A percentile compares a stretch with the other conserved stretches of the same genome.
These are phyloP conservation scores for Alethe castanea DNA, from an alignment of 2,113 vertebrate species.

Conservation along the genomic window DNA sequence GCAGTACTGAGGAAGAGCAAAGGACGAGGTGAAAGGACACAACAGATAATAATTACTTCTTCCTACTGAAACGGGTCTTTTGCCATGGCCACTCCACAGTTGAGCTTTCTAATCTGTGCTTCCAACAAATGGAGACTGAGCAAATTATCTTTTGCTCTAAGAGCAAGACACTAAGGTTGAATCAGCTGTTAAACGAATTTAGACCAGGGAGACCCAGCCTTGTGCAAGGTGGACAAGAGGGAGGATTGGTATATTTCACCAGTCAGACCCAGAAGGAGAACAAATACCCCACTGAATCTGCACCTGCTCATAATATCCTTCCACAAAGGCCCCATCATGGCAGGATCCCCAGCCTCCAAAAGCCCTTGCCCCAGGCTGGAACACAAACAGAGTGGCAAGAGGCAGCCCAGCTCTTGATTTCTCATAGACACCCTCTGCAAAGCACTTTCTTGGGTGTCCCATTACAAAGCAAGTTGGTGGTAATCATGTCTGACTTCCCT, in stretches of 20 bases:
- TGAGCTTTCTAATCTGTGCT: background rate
- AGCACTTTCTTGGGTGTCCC: background rate
- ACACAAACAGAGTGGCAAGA: background rate
- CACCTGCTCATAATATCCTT: background rate
- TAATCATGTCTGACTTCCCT: background rate
- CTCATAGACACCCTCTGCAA: background rate
- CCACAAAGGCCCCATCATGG: fast-evolving
- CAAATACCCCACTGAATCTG: background rate
- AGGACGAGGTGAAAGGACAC: background rate
- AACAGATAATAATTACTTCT: background rate
- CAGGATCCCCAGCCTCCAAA: background rate
- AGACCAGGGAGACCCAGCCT: background rate
- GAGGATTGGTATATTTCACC: background rate
- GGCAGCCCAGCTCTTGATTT: background rate
- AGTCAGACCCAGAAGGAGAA: background rate
- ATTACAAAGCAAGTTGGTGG: background rate
- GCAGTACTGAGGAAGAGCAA: background rate
- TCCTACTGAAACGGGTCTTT: background rate
- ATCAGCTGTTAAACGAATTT: background rate
- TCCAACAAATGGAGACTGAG: background rate
- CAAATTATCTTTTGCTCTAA: background rate
- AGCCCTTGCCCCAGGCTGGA: background rate
- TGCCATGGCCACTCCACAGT: background rate
- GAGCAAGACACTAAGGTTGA: background rate
- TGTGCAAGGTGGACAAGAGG: background rate